These are phyloP conservation scores for Ectobius pallidus DNA, from an alignment of 2,888 invertebrate genomes.

Conservation along the genomic window DNA sequence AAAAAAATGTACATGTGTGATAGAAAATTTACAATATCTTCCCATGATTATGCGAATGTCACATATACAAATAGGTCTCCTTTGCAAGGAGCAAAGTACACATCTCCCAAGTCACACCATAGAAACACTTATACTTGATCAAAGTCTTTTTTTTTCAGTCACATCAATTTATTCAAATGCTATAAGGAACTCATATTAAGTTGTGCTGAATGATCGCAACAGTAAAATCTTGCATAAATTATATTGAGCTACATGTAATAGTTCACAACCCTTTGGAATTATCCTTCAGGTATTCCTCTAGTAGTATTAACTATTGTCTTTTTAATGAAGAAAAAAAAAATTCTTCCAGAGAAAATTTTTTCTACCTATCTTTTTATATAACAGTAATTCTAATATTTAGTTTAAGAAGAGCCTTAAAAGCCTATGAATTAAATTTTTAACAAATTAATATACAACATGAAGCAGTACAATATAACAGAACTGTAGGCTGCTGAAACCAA, in stretches of 20 bases:
- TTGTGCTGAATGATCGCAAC: not conserved
- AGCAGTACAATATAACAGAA: no score
- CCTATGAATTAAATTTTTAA: no score
- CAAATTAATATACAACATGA: no score
- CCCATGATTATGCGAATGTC: not conserved
- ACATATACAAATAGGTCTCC: not conserved
- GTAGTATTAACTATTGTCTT: not conserved
- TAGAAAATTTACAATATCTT: slow-evolving; percentile 7
- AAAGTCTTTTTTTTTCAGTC: not conserved
- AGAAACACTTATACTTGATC: not conserved
- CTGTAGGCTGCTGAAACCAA: no score
- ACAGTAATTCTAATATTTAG: no score
- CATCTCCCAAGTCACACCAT: not conserved
- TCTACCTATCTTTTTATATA: no score
- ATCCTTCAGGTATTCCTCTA: not conserved
- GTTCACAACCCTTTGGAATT: slow-evolving; percentile 1
- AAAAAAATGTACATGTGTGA: not conserved
- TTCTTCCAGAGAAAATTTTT: no score
- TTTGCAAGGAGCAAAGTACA: not conserved
- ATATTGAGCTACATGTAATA: slow-evolving; percentile 10
- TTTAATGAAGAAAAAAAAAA: no score
- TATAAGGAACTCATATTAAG: slow-evolving; percentile 17
- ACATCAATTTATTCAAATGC: slow-evolving; percentile 12
- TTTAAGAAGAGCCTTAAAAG: no score
- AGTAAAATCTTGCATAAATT: slow-evolving; percentile 11